Evolutionary conservation across 2,888 invertebrate species (phyloP).

Genomic region (Pterobdella sp.): DNA sequence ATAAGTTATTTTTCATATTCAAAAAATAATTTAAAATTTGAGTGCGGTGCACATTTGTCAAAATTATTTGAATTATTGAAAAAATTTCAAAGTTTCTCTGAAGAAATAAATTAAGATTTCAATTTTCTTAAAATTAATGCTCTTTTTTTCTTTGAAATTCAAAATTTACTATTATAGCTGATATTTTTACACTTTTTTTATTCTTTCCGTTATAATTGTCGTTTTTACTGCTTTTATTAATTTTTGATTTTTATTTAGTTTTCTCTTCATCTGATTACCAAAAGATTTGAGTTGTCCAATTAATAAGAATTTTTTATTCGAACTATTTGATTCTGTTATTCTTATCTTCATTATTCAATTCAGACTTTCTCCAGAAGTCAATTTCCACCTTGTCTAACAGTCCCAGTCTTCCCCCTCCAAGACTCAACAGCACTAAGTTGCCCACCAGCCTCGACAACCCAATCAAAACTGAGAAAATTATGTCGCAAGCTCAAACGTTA

Average conservation of each 20-base stretch:
- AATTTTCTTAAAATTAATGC: no score
- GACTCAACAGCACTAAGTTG: neutral
- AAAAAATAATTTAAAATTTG: no score
- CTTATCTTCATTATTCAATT: neutral
- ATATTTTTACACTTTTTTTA: constrained; percentile 6
- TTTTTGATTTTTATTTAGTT: neutral
- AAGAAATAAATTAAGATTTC: no score
- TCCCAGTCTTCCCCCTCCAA: neutral
- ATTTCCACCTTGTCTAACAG: neutral
- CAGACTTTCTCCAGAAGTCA: neutral
- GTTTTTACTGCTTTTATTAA: neutral
- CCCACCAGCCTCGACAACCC: neutral
- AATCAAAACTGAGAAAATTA: neutral
- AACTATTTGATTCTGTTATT: constrained; percentile 1
- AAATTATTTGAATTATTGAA: no score
- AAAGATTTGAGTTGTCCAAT: neutral
- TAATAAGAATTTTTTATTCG: neutral
- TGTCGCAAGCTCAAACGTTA: neutral
- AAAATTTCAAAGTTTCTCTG: no score
- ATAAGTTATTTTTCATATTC: no score
- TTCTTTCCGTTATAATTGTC: neutral
- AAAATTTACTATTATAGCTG: neutral
- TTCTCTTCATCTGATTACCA: neutral
- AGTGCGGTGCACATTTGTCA: no score
- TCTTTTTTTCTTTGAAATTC: no score